Evolutionary conservation across 1,140 invertebrate genomes (phyloP).

Genomic region (Drosophila pachea): DNA sequence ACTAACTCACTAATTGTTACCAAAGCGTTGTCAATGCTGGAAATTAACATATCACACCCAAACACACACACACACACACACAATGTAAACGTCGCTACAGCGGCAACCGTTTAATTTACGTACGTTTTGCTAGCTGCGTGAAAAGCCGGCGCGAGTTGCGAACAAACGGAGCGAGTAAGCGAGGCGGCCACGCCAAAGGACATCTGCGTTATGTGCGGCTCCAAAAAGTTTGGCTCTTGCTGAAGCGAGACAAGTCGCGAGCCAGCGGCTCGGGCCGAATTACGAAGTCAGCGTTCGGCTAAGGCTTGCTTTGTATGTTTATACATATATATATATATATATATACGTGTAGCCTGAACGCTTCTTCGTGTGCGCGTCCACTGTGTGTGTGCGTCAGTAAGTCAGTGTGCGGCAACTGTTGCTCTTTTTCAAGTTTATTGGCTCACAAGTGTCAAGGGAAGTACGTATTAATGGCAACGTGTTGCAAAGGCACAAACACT

Average conservation of each 20-base stretch:
- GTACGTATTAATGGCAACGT: constrained; percentile 76
- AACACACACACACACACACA: constrained; percentile 31
- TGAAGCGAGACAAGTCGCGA: neutral
- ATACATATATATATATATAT: constrained; percentile 1
- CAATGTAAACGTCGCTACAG: constrained; percentile 8
- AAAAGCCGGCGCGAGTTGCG: constrained; percentile 54
- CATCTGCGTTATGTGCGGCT: constrained; percentile 69
- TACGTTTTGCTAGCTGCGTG: constrained; percentile 9
- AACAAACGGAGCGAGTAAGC: constrained; percentile 24
- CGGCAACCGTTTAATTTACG: constrained; percentile 22
- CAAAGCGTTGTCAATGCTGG: constrained; percentile 61
- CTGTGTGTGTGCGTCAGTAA: constrained; percentile 28
- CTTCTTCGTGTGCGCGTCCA: constrained; percentile 14
- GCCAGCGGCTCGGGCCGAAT: constrained; percentile 14
- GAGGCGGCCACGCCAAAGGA: constrained; percentile 71
- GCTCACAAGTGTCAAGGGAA: constrained; percentile 77
- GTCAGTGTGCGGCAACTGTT: constrained; percentile 64
- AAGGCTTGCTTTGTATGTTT: constrained; percentile 4
- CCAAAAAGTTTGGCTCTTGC: constrained; percentile 29
- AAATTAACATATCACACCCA: constrained; percentile 74
- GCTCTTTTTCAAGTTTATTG: constrained; percentile 78
- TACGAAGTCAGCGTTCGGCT: constrained; percentile 32
- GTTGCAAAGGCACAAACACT: constrained; percentile 48
- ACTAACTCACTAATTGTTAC: constrained; percentile 68
- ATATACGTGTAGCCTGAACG: constrained; percentile 14